Percentiles rank a stretch among this genome's conserved stretches.
Evolutionary conservation across 1,140 invertebrate species (phyloP).

Genomic region (Scylla paramamosain): DNA sequence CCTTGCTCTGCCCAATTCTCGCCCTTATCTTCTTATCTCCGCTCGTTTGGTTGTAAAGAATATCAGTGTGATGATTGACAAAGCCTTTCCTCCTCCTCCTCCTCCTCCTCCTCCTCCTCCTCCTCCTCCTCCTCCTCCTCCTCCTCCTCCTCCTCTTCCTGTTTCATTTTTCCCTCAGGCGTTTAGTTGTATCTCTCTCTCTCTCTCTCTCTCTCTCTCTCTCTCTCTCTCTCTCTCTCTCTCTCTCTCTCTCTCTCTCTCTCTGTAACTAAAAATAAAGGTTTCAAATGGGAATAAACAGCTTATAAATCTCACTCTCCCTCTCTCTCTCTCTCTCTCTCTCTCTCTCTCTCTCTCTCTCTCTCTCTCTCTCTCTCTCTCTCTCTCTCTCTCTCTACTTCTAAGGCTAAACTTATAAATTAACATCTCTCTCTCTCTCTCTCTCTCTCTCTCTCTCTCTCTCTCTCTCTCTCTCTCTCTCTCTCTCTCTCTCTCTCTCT

Average conservation of each 20-base stretch:
- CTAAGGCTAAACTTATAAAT: no score
- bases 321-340: not conserved
- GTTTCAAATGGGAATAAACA: no score
- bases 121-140: not conserved
- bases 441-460: no score
- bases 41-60: slow-evolving; percentile 73
- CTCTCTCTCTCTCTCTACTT: not conserved
- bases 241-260: not conserved
- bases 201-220: not conserved
- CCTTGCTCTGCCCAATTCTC: not conserved
- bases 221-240: not conserved
- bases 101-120: not conserved
- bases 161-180: not conserved
- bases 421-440: not conserved
- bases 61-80: slow-evolving; percentile 75
- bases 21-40: slow-evolving; percentile 57
- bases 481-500: not conserved
- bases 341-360: not conserved
- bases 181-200: not conserved
- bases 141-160: not conserved
- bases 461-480: not conserved
- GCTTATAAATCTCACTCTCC: no score
- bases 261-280: no score
- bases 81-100: slow-evolving; percentile 33
- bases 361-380: not conserved